Conservation (phyloP, 2,888 invertebrate genomes). For the Augiades crinisus region DNA sequence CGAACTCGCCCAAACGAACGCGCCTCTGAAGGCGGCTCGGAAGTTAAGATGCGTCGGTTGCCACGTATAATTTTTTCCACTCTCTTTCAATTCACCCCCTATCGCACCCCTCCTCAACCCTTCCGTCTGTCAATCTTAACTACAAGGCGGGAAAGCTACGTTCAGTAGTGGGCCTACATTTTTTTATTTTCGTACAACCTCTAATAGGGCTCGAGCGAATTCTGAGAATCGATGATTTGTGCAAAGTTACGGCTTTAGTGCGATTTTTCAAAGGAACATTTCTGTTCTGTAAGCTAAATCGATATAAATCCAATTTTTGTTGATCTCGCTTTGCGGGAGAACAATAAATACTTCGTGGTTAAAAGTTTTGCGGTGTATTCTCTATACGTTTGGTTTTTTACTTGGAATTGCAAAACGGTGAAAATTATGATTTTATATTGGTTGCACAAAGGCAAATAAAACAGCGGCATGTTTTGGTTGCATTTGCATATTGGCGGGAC, state of each 20-base stretch:
- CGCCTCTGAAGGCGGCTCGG: conserved; percentile 61
- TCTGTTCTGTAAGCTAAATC: conserved; percentile 23
- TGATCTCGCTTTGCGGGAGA: conserved; percentile 20
- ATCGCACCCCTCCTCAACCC: conserved; percentile 63
- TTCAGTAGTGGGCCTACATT: conserved; percentile 63
- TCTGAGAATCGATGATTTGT: conserved; percentile 63
- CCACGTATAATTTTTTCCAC: conserved; percentile 79
- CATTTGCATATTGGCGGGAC: conserved; percentile 21
- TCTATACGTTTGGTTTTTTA: conserved; percentile 22
- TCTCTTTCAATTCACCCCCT: conserved; percentile 72
- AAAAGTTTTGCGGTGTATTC: conserved; percentile 22
- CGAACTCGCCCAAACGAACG: conserved; percentile 44
- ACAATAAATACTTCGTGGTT: conserved; percentile 20
- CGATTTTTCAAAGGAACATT: conserved; percentile 32
- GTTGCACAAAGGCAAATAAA: conserved; percentile 22
- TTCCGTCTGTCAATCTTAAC: conserved; percentile 80
- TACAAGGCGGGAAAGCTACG: conserved; percentile 67
- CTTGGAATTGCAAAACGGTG: conserved; percentile 22
- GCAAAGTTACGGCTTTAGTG: conserved; percentile 36
- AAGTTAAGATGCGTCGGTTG: conserved; percentile 79
- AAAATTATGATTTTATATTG: conserved; percentile 24
- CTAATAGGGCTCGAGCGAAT: conserved; percentile 61
- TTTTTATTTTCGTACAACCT: conserved; percentile 58
- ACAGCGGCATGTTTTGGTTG: conserved; percentile 14
- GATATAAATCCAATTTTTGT: conserved; percentile 26